A percentile compares a stretch with the other conserved stretches of the same genome.
phyloP scores from a whole-genome alignment of 2,797 vertebrate genomes.

The Pelobates cultripes region DNA sequence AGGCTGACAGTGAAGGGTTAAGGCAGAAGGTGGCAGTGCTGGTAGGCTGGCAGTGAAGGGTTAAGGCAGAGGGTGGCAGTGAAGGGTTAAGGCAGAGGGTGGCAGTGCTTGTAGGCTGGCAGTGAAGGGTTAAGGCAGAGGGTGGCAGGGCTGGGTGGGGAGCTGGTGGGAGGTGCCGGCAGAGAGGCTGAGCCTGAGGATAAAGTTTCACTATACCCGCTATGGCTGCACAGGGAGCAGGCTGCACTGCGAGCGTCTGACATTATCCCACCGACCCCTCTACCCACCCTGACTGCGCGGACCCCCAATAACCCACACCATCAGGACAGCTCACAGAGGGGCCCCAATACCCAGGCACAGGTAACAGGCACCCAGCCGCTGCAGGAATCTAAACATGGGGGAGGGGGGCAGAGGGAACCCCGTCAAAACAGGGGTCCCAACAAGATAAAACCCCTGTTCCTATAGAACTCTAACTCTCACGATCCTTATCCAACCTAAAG shows the following conservation, averaged over 20 bases:
- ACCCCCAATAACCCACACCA: background rate
- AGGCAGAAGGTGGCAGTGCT: too few relatives aligned
- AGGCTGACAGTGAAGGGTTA: too few relatives aligned
- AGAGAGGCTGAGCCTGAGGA: conserved; percentile 47
- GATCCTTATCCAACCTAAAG: too few relatives aligned
- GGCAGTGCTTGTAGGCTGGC: too few relatives aligned
- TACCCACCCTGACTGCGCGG: too few relatives aligned
- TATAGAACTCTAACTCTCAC: too few relatives aligned
- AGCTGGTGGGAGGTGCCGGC: conserved; percentile 47
- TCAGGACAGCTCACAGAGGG: conserved; percentile 1
- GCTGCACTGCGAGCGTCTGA: conserved; percentile 8
- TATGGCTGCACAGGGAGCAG: conserved; percentile 44
- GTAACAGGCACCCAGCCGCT: conserved; percentile 12
- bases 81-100: too few relatives aligned
- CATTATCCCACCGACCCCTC: background rate
- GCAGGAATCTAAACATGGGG: background rate
- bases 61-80: too few relatives aligned
- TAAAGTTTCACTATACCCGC: conserved; percentile 53
- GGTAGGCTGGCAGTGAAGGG: too few relatives aligned
- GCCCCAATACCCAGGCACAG: conserved; percentile 1
- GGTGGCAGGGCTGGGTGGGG: conserved; percentile 11
- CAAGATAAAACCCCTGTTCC: too few relatives aligned
- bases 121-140: too few relatives aligned
- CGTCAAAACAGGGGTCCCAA: too few relatives aligned
- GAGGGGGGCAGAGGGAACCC: background rate